Base-by-base conservation (phyloP, 2,797 vertebrate species). In the Spinus olivaceus region DNA sequence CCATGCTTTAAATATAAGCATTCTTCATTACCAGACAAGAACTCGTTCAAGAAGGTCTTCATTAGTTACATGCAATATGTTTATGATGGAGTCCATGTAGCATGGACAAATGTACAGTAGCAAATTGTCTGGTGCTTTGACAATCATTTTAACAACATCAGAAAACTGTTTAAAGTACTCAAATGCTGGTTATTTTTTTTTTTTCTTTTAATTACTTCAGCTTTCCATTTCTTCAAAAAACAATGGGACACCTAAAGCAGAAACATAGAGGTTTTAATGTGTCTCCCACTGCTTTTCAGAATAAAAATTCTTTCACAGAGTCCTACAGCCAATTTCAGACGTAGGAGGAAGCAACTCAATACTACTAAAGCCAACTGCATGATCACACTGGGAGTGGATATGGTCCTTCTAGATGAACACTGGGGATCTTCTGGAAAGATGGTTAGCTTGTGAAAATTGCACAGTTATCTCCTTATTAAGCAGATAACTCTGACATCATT, bases 71-170 rank as follows among this genome's bases (percentile, higher is more conserved):
- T 46, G 69, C 30, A 50, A 12, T 72, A 53, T n/a, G 8, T 69
- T 92, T 92, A 64, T 44, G 65, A 71, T 44, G 5, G 18, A 87
- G 76, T 61, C 44, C 70, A 61, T 23, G 46, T 63, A 79, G 47
- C 54, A 64, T 22, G 16, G 28, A 35, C 42, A 74, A 35, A 71
- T 33, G 67, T n/a, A 87, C 30, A 59, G n/a, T 56, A 73, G 39
- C 42, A 95, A 96, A 77, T 76, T 54, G 66, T 87, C 79, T 89
- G 70, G 25, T 76, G 47, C 18, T 94, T 95, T 94, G 87, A 91
- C 56, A 85, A 95, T 51, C 17, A 59, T 72, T 96, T 95, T 93
- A 95, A 92, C 86, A 96, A 95, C 82, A 95, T 72, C 81, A 94
- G 92, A 95, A 93, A 66, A 64, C 42, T 91, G 46, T 91, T 92